A percentile compares a stretch with the other conserved stretches of the same genome.
These are phyloP conservation scores for Allygus modestus DNA, from an alignment of 2,888 invertebrate genomes.

Conservation along the genomic window DNA sequence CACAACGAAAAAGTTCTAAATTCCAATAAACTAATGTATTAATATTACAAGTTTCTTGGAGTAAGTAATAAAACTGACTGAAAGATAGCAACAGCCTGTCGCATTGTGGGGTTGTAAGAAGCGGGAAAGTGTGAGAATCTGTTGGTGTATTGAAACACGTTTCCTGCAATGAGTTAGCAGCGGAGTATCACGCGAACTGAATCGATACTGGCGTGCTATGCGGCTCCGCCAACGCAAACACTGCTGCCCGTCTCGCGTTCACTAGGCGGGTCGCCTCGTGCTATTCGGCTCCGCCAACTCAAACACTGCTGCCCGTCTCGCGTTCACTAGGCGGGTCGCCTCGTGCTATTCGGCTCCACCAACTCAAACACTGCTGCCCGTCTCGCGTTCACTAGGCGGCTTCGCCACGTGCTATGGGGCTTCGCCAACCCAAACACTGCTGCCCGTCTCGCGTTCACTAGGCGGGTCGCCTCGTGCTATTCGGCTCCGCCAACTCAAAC, in stretches of 20 bases:
- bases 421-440: neutral
- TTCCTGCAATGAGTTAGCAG: conserved; percentile 34
- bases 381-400: neutral
- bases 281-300: neutral
- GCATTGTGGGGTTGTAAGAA: neutral
- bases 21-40: no score
- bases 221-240: conserved; percentile 26
- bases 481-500: conserved; percentile 20
- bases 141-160: conserved; percentile 27
- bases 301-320: neutral
- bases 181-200: conserved; percentile 9
- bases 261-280: neutral
- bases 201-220: conserved; percentile 30
- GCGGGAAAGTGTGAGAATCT: conserved; percentile 1
- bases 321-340: neutral
- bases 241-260: neutral
- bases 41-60: no score
- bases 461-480: neutral
- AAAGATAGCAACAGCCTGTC: neutral
- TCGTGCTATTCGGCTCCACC: neutral
- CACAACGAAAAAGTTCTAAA: no score
- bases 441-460: neutral
- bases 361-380: neutral
- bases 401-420: neutral
- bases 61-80: no score